phyloP scores from a whole-genome alignment of 2,888 invertebrate species.

The Athalia rosae region DNA sequence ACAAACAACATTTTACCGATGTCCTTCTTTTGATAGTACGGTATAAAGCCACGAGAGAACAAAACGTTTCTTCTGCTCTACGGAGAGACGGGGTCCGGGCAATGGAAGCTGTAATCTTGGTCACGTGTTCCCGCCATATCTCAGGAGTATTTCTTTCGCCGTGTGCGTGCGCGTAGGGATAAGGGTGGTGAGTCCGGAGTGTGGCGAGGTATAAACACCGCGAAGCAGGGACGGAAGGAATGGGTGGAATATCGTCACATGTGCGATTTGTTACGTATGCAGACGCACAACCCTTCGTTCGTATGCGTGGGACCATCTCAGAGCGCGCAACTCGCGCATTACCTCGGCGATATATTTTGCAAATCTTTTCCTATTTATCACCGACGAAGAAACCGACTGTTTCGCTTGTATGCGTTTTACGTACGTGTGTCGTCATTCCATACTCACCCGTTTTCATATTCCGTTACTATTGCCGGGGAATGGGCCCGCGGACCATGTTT shows the following conservation, averaged over 20 bases:
- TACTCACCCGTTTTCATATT: constrained; percentile 57
- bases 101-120: constrained; percentile 34
- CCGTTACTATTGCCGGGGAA: constrained; percentile 59
- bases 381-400: constrained; percentile 38
- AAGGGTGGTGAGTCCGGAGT: not conserved
- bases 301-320: constrained; percentile 43
- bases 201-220: constrained; percentile 13
- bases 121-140: constrained; percentile 44
- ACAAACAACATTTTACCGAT: constrained; percentile 22
- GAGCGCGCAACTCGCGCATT: constrained; percentile 48
- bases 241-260: constrained; percentile 44
- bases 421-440: constrained; percentile 35
- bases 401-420: constrained; percentile 42
- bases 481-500: constrained; percentile 60
- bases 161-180: constrained; percentile 14
- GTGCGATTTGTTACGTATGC: constrained; percentile 45
- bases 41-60: constrained; percentile 1
- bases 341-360: constrained; percentile 66
- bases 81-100: constrained; percentile 25
- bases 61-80: constrained; percentile 12
- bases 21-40: constrained; percentile 22
- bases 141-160: constrained; percentile 31
- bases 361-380: constrained; percentile 71
- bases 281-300: constrained; percentile 6
- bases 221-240: constrained; percentile 17